These are phyloP conservation scores for Hoplias malabaricus DNA, from an alignment of 2,113 vertebrate genomes.

Conservation along the genomic window DNA sequence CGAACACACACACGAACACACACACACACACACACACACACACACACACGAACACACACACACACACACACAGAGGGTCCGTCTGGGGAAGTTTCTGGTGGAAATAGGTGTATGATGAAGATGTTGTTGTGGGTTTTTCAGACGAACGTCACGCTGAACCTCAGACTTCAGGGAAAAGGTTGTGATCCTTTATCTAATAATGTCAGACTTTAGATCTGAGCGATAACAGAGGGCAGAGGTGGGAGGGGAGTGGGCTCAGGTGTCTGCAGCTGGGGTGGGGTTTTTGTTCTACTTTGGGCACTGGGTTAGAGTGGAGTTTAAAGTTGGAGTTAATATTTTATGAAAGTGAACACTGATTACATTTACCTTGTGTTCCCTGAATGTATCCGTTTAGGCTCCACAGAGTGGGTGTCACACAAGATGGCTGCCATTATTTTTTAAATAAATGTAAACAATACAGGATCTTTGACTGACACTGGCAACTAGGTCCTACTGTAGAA, in stretches of 20 bases:
- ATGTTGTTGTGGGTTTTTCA: slow-evolving; percentile 34
- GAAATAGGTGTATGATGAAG: slow-evolving; percentile 20
- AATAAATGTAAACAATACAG: too few species aligned
- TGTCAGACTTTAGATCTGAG: slow-evolving; percentile 3
- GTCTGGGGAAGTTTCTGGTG: slow-evolving; percentile 26
- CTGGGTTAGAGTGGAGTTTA: too few species aligned
- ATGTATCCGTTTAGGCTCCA: too few species aligned
- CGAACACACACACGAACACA: not conserved
- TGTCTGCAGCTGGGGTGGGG: not conserved
- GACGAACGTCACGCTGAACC: slow-evolving; percentile 3
- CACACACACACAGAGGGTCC: slow-evolving; percentile 1
- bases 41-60: not conserved
- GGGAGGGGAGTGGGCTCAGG: too few species aligned
- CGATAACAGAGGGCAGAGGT: not conserved
- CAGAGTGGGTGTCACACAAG: too few species aligned
- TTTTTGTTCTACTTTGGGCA: too few species aligned
- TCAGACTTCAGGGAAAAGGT: slow-evolving; percentile 15
- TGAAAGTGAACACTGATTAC: too few species aligned
- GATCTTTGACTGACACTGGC: too few species aligned
- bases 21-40: not conserved
- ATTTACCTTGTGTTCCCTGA: too few species aligned
- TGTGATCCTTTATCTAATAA: slow-evolving; percentile 22
- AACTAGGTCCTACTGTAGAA: too few species aligned
- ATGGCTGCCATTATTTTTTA: too few species aligned
- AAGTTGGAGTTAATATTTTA: too few species aligned